Evolutionary conservation across 2,797 vertebrate species (phyloP).

Genomic region (Hafferia zeledoni): DNA sequence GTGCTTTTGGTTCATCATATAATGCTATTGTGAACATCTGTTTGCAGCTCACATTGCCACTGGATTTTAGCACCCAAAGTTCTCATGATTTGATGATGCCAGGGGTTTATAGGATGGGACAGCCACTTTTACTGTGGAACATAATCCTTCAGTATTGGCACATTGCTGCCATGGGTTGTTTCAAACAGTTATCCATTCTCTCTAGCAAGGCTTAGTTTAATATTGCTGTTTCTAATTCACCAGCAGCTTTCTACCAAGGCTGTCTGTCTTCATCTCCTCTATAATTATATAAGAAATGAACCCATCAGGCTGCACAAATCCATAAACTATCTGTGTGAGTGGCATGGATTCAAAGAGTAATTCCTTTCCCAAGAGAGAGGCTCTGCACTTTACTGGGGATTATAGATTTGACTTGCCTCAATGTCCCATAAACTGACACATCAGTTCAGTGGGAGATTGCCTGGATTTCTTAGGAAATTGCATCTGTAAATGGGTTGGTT

Average conservation of each 20-base stretch:
- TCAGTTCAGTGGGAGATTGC: background rate
- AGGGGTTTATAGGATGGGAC: background rate
- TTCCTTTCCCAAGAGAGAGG: background rate
- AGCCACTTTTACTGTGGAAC: background rate
- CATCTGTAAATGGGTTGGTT: background rate
- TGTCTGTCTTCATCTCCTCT: background rate
- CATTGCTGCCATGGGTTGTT: background rate
- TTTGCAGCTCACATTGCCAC: background rate
- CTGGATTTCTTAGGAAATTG: background rate
- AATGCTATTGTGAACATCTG: background rate
- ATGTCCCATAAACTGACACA: rapidly evolving
- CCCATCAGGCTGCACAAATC: background rate
- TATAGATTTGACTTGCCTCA: background rate
- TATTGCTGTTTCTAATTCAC: background rate
- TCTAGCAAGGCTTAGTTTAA: background rate
- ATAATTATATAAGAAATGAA: background rate
- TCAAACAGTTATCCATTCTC: background rate
- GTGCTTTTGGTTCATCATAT: background rate
- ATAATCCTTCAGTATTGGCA: background rate
- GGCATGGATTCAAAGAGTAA: background rate
- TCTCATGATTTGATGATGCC: background rate
- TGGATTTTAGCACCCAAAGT: background rate
- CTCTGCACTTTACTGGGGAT: background rate
- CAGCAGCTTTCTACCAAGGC: background rate
- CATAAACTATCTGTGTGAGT: background rate